Conservation (phyloP, 2,888 invertebrate genomes). For the Orthosia incerta region DNA sequence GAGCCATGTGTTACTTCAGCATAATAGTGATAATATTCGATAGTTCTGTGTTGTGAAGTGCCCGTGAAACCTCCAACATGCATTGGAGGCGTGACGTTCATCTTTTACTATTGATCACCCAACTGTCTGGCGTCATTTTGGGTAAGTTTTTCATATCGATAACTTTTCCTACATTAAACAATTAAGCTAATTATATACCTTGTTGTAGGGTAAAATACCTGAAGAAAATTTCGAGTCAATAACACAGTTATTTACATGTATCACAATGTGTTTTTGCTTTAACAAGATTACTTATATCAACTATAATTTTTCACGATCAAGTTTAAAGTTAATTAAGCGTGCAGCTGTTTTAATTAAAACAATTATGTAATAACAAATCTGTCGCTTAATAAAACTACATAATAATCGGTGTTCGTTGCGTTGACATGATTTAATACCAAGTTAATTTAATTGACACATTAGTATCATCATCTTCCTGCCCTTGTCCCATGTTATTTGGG, state of each 20-base stretch:
- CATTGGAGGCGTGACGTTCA: conserved; percentile 72
- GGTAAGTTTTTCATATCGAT: conserved; percentile 72
- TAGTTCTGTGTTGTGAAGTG: conserved; percentile 71
- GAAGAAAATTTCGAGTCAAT: background rate
- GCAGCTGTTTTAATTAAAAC: background rate
- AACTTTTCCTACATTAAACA: too few relatives aligned
- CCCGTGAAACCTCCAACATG: conserved; percentile 75
- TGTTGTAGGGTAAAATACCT: background rate
- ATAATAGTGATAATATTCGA: conserved; percentile 85
- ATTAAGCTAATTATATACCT: too few relatives aligned
- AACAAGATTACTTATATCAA: background rate
- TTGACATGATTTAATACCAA: background rate
- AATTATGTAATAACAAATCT: background rate
- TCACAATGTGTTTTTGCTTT: too few relatives aligned
- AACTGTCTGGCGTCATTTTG: conserved; percentile 75
- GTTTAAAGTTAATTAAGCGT: conserved; percentile 15
- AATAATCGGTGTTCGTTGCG: background rate
- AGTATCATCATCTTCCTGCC: too few relatives aligned
- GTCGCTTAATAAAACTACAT: background rate
- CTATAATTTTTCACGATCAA: background rate
- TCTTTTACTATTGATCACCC: conserved; percentile 71
- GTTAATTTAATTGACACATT: background rate
- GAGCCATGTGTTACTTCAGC: conserved; percentile 82
- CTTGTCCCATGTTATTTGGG: too few relatives aligned
- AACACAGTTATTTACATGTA: background rate